A percentile compares a stretch with the other conserved stretches of the same genome.
These are phyloP conservation scores for Suillia variegata DNA, from an alignment of 2,888 invertebrate species.

Conservation along the genomic window DNA sequence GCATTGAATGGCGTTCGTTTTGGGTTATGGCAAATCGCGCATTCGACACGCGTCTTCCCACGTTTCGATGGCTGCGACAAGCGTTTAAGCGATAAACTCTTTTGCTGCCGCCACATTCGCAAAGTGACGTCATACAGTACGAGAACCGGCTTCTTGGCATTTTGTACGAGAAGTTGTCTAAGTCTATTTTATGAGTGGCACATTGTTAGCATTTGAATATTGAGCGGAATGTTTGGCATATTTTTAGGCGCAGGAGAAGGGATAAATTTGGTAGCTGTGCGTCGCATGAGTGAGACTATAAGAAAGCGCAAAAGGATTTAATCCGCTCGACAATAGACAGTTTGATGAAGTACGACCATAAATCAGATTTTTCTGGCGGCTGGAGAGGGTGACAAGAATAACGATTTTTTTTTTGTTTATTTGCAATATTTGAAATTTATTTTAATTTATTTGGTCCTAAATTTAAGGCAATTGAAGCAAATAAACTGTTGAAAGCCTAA, in stretches of 20 bases:
- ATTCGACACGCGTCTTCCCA: slow-evolving; percentile 8
- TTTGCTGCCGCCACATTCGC: not conserved
- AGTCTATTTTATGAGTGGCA: slow-evolving; percentile 8
- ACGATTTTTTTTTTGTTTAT: too few relatives aligned
- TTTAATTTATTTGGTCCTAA: too few relatives aligned
- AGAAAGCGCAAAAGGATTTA: slow-evolving; percentile 3
- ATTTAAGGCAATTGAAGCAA: too few relatives aligned
- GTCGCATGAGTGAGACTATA: not conserved
- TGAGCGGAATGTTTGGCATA: not conserved
- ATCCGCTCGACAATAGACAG: slow-evolving; percentile 29
- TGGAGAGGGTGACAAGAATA: not conserved
- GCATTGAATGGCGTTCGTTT: slow-evolving; percentile 1
- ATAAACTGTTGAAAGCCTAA: too few relatives aligned
- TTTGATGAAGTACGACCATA: slow-evolving; percentile 34
- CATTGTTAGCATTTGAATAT: slow-evolving; percentile 7
- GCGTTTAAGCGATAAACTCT: not conserved
- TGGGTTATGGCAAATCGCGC: not conserved
- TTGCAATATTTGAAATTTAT: too few relatives aligned
- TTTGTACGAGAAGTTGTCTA: not conserved
- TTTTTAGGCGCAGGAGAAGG: not conserved
- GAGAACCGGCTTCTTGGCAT: not conserved
- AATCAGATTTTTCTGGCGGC: slow-evolving; percentile 23
- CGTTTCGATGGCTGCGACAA: not conserved
- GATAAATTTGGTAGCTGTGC: not conserved
- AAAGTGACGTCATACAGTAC: not conserved